Base-by-base conservation (phyloP, 2,888 invertebrate species). In the Leptinotarsa rubiginosa region DNA sequence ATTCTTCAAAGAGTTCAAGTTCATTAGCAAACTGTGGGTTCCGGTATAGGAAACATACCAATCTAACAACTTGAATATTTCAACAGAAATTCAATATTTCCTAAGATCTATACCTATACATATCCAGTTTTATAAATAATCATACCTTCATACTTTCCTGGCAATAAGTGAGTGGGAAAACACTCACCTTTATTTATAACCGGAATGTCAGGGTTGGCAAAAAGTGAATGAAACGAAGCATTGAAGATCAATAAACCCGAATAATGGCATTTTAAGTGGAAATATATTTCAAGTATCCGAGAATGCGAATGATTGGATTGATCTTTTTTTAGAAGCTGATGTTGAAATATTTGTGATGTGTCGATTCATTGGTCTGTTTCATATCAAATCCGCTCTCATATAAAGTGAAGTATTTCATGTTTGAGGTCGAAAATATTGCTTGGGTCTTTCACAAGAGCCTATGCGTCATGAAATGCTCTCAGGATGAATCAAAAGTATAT, bases 101-200 rank as follows among this genome's bases (percentile, higher is more conserved):
- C 10, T 2, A 41, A 41, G 12, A 41, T 10, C 31, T 31, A 7
- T 31, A 31, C 16, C 1, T 16, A n/a, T 16, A 16, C 4, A 50
- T 3, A 15, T 50, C 16, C n/a, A 15, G n/a, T 50, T 50, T 50
- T n/a, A 16, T n/a, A 50, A n/a, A 13, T 15, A 5, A 50, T 50
- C n/a, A 4, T n/a, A 50, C 50, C n/a, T 50, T 50, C n/a, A 50
- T 50, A 50, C n/a, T 50, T 50, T 56, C 13, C 56, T 56, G 18
- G 52, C 52, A 52, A 52, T 52, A 1, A 52, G 3, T 52, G 52
- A 52, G 16, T 52, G 7, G 52, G n/a, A n/a, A 56, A 54, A 56
- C n/a, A 50, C 50, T 18, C 56, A 56, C 56, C 56, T 56, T 56
- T 56, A 56, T 56, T 56, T 20, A 56, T 56, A 56, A 56, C 56